Evolutionary conservation across 2,797 vertebrate genomes (phyloP), one percentile per base, ranked within the genome.

Genomic region (Parotocinclus haroldoi): DNA sequence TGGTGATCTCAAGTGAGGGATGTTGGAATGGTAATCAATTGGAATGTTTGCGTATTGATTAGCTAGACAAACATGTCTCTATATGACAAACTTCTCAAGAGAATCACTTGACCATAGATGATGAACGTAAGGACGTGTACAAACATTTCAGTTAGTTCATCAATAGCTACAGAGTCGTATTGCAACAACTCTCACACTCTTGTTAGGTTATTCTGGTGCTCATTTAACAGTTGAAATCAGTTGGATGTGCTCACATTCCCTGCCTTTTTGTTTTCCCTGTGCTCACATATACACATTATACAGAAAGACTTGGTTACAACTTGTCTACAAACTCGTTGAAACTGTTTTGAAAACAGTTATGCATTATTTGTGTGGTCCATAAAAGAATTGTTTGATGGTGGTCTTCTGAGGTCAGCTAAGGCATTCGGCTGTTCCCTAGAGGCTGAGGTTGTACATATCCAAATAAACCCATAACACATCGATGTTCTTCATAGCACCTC

Each of bases 31-130:
- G 73, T 76, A 67, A 74, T 77, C 75, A 76, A 76, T 66, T 76
- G 75, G 58, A 48, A 63, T 77, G 76, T 80, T 79, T 80, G 70
- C 68, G 63, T 44, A 74, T 78, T 79, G 77, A 80, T 82, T 71
- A 78, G 67, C 76, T 78, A 75, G 75, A 63, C 77, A 79, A 78
- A 80, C 80, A 73, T 74, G 63, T 68, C 66, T 63, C 65, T 76
- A 27, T 75, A 59, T 77, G 63, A 76, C 72, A 62, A 63, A 71
- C 54, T 45, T 38, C 42, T 64, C 59, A 53, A 60, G 64, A 76
- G 69, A 68, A 60, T 57, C 73, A 68, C 65, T 76, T 66, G 58
- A 71, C 51, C 39, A 48, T n/a, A 60, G 71, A 75, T 59, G 58
- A 46, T 50, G 65, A 73, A 67, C 58, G 27, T 71, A 46, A 74